Base-by-base conservation (phyloP, 2,888 invertebrate species). In the Drosophila mayaguana region DNA sequence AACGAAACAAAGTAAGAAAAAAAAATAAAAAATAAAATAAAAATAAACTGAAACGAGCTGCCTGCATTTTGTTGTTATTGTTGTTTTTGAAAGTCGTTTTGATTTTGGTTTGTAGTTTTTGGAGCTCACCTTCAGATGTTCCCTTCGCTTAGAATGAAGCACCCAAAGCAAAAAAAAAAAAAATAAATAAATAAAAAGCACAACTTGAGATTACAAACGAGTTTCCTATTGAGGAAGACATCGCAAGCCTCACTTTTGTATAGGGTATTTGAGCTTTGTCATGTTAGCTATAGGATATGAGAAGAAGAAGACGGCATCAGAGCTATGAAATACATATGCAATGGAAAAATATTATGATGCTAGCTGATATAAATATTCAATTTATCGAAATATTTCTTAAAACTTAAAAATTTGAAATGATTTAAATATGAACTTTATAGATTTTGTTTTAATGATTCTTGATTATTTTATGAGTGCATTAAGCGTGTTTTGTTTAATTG, bases 31-130 rank as follows among this genome's bases (percentile, higher is more conserved):
- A 59, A 60, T 22, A 56, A 75, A 56, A 54, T 60, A 60, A 6
- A 48, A 28, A 32, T 18, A 80, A 73, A 81, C 71, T 57, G 57
- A 83, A 85, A 69, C 70, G 62, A 80, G 65, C 78, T 80, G 83
- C 63, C 70, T 86, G 83, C 78, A 83, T 67, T 75, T 82, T 75
- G 67, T 67, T 55, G 53, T 55, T 55, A 67, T 43, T 77, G 46
- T 60, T 25, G 63, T 74, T 86, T 83, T 88, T 78, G 83, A 84
- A 88, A 81, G 81, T 83, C 69, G 86, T 74, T 88, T 83, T 55
- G 68, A 71, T 67, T 86, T 63, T 60, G 66, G 46, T 40, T 57
- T 57, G 65, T 65, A 63, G 66, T 40, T 57, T 57, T 65, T 64
- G 63, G 63, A 28, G 38, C 74, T 80, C 51, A 68, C 68, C 75